These are phyloP conservation scores for Plebejus anna DNA, from an alignment of 2,888 invertebrate genomes.

Conservation along the genomic window DNA sequence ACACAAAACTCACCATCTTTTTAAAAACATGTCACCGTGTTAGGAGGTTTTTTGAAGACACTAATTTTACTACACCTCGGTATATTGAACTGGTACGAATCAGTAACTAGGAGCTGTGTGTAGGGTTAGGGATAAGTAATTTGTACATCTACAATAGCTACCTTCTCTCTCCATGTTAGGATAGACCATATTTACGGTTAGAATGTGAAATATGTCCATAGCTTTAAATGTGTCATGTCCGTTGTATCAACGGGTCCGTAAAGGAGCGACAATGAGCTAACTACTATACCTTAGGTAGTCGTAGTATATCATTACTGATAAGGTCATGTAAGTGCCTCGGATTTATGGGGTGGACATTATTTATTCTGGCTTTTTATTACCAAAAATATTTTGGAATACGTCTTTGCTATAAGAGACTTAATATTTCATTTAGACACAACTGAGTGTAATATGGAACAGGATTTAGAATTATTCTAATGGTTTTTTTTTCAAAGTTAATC, in stretches of 20 bases:
- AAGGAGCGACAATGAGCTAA: conserved; percentile 67
- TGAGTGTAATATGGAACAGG: background rate
- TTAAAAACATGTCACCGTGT: conserved; percentile 60
- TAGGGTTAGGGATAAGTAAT: conserved; percentile 66
- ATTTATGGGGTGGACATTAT: conserved; percentile 64
- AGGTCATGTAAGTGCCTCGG: conserved; percentile 78
- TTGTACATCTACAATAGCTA: conserved; percentile 71
- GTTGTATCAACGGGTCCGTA: conserved; percentile 76
- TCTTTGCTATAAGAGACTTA: conserved; percentile 54
- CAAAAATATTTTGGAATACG: conserved; percentile 34
- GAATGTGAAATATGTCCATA: conserved; percentile 78
- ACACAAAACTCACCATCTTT: conserved; percentile 64
- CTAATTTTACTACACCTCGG: conserved; percentile 69
- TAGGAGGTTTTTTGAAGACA: conserved; percentile 69
- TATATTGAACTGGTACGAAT: conserved; percentile 69
- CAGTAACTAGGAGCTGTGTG: conserved; percentile 69
- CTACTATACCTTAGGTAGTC: conserved; percentile 70
- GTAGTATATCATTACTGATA: conserved; percentile 77
- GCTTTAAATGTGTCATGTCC: conserved; percentile 76
- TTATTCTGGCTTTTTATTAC: conserved; percentile 30
- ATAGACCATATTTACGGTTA: conserved; percentile 66
- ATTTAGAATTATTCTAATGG: background rate
- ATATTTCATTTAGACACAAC: conserved; percentile 33
- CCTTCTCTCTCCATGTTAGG: conserved; percentile 75
- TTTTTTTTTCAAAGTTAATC: background rate